phyloP scores from a whole-genome alignment of 2,888 invertebrate genomes.

The Celastrina argiolus region DNA sequence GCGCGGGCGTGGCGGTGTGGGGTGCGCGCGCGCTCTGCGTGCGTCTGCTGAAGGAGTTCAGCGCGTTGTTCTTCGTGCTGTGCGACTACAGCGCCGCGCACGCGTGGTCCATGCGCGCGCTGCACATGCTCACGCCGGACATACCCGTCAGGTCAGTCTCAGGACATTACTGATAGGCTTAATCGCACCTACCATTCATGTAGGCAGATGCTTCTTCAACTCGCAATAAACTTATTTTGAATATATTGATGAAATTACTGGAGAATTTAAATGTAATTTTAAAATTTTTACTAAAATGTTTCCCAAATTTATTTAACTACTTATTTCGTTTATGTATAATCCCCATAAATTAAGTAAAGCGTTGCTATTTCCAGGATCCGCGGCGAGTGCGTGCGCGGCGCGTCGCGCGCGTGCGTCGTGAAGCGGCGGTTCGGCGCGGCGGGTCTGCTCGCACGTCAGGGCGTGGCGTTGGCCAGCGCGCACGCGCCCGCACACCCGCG shows the following conservation, averaged over 20 bases:
- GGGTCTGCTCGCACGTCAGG: slow-evolving; percentile 89
- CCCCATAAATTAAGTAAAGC: too few relatives aligned
- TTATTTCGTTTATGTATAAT: too few relatives aligned
- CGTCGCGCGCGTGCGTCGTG: slow-evolving; percentile 81
- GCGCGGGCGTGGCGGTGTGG: slow-evolving; percentile 38
- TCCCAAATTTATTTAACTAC: too few relatives aligned
- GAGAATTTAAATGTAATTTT: too few relatives aligned
- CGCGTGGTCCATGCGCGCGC: slow-evolving; percentile 84
- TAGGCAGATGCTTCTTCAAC: too few relatives aligned
- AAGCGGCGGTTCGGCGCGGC: slow-evolving; percentile 91
- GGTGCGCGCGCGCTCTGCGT: slow-evolving; percentile 75
- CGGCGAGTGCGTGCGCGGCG: slow-evolving; percentile 21
- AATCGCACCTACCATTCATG: too few relatives aligned
- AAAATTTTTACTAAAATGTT: too few relatives aligned
- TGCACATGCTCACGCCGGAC: slow-evolving; percentile 80
- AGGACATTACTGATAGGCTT: too few relatives aligned
- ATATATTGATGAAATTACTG: too few relatives aligned
- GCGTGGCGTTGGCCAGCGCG: slow-evolving; percentile 83
- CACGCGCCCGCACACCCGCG: slow-evolving; percentile 86
- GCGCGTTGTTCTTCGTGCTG: slow-evolving; percentile 87
- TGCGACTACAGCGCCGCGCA: slow-evolving; percentile 91
- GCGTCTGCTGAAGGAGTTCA: slow-evolving; percentile 89
- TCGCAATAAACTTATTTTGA: too few relatives aligned
- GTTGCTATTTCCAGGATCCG: not conserved
- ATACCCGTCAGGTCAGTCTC: slow-evolving; percentile 80